Evolutionary conservation across 2,113 vertebrate species (phyloP).

Genomic region (Peucedramus taeniatus): DNA sequence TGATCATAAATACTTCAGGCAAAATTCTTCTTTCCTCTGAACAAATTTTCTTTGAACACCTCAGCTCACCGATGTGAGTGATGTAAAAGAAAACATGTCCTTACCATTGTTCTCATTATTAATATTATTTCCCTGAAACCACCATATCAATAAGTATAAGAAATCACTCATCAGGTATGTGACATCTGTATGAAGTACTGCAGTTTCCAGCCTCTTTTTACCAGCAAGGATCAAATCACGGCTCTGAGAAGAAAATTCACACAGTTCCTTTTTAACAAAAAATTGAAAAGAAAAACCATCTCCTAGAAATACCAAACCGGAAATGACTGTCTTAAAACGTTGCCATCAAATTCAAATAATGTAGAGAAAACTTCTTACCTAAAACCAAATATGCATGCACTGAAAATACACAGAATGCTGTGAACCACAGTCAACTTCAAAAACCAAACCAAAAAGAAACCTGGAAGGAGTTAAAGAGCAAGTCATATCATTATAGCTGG

Average conservation of each 20-base stretch:
- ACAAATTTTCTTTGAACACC: constrained; percentile 54
- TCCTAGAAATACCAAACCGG: not conserved
- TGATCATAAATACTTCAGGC: constrained; percentile 83
- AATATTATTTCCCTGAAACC: constrained; percentile 68
- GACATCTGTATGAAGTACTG: constrained; percentile 73
- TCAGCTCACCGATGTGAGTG: constrained; percentile 29
- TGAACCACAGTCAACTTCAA: not conserved
- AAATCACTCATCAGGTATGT: constrained; percentile 74
- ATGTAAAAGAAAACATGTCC: constrained; percentile 25
- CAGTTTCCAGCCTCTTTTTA: constrained; percentile 72
- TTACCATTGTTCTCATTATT: not conserved
- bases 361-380: not conserved
- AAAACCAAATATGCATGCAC: accelerated
- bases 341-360: not conserved
- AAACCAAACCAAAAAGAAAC: not conserved
- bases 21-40: constrained; percentile 75
- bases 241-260: constrained; percentile 56
- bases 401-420: not conserved
- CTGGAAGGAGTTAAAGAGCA: not conserved
- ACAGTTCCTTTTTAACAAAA: constrained; percentile 13
- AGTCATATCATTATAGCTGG: not conserved
- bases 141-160: constrained; percentile 75
- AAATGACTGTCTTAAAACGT: not conserved
- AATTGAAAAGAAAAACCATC: not conserved
- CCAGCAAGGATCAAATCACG: constrained; percentile 77